Conservation (phyloP, 1,140 invertebrate species). For the Pseudomyrmex dendroicus region DNA sequence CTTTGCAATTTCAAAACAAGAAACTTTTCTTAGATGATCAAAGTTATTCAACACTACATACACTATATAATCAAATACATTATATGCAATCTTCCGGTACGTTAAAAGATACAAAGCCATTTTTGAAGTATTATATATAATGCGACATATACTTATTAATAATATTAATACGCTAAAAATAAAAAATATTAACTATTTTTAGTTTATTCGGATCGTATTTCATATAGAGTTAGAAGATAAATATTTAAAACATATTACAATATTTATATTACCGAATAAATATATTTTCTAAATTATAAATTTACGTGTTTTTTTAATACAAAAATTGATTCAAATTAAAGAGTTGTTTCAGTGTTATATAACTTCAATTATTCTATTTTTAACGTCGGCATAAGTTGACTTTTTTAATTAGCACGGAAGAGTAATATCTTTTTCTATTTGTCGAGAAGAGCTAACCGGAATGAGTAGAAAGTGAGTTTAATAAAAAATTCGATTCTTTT, state of each 20-base stretch:
- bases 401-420: conserved; percentile 3
- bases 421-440: not conserved
- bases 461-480: conserved; percentile 11
- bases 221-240: not conserved
- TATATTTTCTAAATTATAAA: not conserved
- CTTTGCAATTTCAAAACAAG: not conserved
- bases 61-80: not conserved
- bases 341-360: not conserved
- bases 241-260: conserved; percentile 9
- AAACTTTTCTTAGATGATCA: not conserved
- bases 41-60: not conserved
- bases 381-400: not conserved
- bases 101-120: not conserved
- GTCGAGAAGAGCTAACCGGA: not conserved
- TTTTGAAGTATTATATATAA: too few relatives aligned
- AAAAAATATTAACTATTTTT: too few relatives aligned
- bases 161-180: not conserved
- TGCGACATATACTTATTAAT: not conserved
- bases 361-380: not conserved
- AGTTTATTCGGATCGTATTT: too few relatives aligned
- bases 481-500: conserved; percentile 18
- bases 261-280: not conserved
- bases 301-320: not conserved
- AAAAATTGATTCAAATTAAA: not conserved
- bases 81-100: not conserved